These are phyloP conservation scores for Narcine bancroftii DNA, from an alignment of 2,113 vertebrate genomes.

Conservation along the genomic window DNA sequence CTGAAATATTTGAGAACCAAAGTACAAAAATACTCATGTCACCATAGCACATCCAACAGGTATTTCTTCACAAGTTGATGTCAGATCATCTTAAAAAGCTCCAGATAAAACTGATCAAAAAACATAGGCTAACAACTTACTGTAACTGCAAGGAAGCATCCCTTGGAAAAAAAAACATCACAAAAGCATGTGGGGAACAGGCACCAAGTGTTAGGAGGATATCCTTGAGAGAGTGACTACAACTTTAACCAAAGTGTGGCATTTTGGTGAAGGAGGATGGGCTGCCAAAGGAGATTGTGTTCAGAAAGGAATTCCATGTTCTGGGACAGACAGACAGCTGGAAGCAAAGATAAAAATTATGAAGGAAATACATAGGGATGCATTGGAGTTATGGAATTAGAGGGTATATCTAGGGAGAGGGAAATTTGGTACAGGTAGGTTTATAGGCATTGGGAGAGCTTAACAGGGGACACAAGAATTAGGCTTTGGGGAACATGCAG, in stretches of 20 bases:
- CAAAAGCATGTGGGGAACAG: background rate
- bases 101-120: background rate
- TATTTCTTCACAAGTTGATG: background rate
- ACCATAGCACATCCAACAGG: too few species aligned
- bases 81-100: background rate
- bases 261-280: background rate
- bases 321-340: background rate
- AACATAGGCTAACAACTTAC: background rate
- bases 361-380: background rate
- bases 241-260: background rate
- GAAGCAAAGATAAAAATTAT: background rate
- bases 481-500: background rate
- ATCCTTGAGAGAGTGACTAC: background rate
- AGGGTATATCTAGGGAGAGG: background rate
- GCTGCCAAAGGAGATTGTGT: background rate
- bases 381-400: background rate
- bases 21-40: too few species aligned
- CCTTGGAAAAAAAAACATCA: background rate
- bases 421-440: background rate
- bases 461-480: background rate
- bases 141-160: background rate
- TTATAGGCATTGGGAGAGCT: background rate
- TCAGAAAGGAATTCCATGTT: background rate
- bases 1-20: too few species aligned
- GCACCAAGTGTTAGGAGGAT: background rate